phyloP scores from a whole-genome alignment of 2,888 invertebrate species.

The Drosophila phalerata region DNA sequence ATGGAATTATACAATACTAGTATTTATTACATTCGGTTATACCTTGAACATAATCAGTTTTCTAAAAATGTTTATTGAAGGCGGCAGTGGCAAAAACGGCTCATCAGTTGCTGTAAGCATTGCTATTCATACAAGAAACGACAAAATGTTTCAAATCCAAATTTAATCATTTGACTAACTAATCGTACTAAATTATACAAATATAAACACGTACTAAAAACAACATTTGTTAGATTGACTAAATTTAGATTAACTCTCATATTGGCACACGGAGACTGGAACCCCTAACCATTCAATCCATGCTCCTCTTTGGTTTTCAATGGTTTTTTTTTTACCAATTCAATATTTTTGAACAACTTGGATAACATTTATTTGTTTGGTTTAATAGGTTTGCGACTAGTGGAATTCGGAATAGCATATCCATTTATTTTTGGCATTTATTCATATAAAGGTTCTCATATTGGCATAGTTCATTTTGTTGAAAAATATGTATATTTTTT shows the following conservation, averaged over 20 bases:
- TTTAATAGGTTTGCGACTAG: not conserved
- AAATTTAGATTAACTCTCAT: slow-evolving; percentile 14
- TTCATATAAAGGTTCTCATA: slow-evolving; percentile 1
- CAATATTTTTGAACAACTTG: not conserved
- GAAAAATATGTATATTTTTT: too few species aligned
- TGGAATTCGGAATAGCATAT: not conserved
- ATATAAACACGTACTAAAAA: slow-evolving; percentile 10
- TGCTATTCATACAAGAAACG: slow-evolving; percentile 41
- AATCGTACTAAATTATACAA: slow-evolving; percentile 36
- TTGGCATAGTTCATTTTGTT: slow-evolving; percentile 1
- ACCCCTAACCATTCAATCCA: slow-evolving; percentile 4
- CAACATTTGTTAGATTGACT: slow-evolving; percentile 13
- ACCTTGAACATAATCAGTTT: slow-evolving; percentile 88
- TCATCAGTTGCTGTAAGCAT: slow-evolving; percentile 94
- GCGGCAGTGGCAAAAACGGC: slow-evolving; percentile 98
- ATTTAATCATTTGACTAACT: slow-evolving; percentile 18
- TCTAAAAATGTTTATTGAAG: slow-evolving; percentile 90
- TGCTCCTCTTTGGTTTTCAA: slow-evolving; percentile 1
- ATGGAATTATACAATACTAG: slow-evolving; percentile 84
- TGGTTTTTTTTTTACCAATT: slow-evolving; percentile 9
- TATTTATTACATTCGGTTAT: slow-evolving; percentile 84
- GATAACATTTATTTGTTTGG: slow-evolving; percentile 9
- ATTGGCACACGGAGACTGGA: slow-evolving; percentile 16
- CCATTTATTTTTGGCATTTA: not conserved
- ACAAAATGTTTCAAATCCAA: slow-evolving; percentile 27